Evolutionary conservation across 2,113 vertebrate species (phyloP).

Genomic region (Taurulus bubalis): DNA sequence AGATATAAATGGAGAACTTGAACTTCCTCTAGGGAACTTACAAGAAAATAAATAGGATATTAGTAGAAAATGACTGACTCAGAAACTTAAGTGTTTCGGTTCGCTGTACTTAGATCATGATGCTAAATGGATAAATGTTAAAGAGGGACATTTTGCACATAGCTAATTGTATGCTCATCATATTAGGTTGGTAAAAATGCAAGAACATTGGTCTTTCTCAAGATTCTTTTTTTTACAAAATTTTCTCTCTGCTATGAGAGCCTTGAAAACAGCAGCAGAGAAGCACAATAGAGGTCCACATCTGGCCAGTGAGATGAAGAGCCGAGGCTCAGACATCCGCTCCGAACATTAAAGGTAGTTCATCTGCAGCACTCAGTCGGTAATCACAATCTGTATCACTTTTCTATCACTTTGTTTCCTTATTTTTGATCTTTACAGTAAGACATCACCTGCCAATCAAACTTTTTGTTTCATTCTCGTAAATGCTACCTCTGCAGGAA

Average conservation of each 20-base stretch:
- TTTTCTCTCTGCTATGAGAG: neutral
- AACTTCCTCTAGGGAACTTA: neutral
- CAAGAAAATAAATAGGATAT: neutral
- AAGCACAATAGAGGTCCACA: neutral
- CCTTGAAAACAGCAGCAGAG: neutral
- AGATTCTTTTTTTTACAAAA: neutral
- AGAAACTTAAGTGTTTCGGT: neutral
- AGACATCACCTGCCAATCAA: neutral
- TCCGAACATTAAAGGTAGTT: neutral
- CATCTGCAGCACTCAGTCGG: neutral
- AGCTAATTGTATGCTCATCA: neutral
- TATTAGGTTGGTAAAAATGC: neutral
- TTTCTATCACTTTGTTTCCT: neutral
- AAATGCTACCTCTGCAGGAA: too few species aligned
- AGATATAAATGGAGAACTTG: neutral
- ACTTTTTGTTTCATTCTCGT: neutral
- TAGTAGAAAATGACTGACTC: neutral
- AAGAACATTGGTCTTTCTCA: neutral
- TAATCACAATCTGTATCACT: neutral
- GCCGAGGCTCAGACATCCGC: neutral
- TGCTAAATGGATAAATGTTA: neutral
- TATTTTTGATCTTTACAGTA: neutral
- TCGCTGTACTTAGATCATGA: neutral
- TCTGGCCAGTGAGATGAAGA: constrained; percentile 13
- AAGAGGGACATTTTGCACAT: neutral